Conservation (phyloP, 2,797 vertebrate species). For the Enteromius radiatus region DNA sequence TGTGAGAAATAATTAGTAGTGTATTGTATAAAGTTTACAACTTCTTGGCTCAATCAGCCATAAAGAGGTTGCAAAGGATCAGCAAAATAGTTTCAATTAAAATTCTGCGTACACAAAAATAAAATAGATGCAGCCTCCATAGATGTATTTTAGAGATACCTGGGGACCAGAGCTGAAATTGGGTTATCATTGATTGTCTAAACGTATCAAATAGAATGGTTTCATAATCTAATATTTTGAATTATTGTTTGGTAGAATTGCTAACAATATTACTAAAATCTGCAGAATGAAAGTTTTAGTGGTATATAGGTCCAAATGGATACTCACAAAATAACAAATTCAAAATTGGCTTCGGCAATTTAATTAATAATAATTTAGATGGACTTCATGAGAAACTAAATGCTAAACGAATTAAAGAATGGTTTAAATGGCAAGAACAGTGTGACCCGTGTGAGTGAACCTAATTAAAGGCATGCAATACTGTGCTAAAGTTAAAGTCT, state of each 20-base stretch:
- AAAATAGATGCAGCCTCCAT: constrained; percentile 3
- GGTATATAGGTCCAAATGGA: neutral
- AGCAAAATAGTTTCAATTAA: constrained; percentile 37
- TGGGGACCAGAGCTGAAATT: constrained; percentile 1
- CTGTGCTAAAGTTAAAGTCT: neutral
- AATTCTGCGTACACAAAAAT: constrained; percentile 1
- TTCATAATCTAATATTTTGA: neutral
- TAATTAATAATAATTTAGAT: neutral
- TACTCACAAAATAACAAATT: neutral
- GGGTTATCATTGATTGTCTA: neutral
- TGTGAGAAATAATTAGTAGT: constrained; percentile 40
- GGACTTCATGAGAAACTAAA: neutral
- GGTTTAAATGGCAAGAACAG: neutral
- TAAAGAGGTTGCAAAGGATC: constrained; percentile 27
- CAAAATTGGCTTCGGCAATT: neutral
- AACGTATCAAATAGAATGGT: neutral
- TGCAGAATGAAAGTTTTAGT: neutral
- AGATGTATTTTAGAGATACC: neutral
- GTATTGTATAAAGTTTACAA: constrained; percentile 23
- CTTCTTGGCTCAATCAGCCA: constrained; percentile 30
- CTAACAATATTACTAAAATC: neutral
- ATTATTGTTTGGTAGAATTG: neutral
- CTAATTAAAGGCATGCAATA: neutral
- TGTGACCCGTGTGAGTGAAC: neutral
- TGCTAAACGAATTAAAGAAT: neutral